phyloP scores from a whole-genome alignment of 2,797 vertebrate genomes.

The Esox lucius region DNA sequence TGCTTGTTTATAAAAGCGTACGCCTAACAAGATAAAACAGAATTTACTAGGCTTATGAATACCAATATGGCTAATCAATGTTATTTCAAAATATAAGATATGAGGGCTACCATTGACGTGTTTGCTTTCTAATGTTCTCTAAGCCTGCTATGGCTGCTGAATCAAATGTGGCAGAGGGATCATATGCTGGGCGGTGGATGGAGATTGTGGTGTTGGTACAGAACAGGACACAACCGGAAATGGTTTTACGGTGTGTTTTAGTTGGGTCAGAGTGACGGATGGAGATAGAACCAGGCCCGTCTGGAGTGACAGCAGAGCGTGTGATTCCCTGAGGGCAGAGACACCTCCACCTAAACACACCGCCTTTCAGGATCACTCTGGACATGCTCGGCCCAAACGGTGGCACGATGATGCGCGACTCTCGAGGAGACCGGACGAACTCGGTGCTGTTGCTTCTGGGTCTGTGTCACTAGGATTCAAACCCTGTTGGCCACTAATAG shows the following conservation, averaged over 20 bases:
- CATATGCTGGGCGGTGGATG: slow-evolving; percentile 42
- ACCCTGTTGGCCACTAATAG: slow-evolving; percentile 67
- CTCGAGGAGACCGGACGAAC: slow-evolving; percentile 40
- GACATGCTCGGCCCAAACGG: not conserved
- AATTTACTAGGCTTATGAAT: slow-evolving; percentile 78
- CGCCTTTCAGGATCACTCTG: not conserved
- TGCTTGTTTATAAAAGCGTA: slow-evolving; percentile 78
- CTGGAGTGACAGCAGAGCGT: not conserved
- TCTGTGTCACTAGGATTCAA: slow-evolving; percentile 50
- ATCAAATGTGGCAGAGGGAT: slow-evolving; percentile 48
- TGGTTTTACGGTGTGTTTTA: slow-evolving; percentile 35
- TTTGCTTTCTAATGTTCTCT: slow-evolving; percentile 57
- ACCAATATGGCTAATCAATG: slow-evolving; percentile 80
- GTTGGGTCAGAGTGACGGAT: slow-evolving; percentile 15
- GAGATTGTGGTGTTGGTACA: slow-evolving; percentile 13
- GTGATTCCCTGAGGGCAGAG: not conserved
- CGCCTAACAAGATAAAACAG: slow-evolving; percentile 76
- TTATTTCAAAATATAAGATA: slow-evolving; percentile 70
- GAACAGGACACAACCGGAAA: slow-evolving; percentile 25
- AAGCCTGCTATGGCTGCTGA: slow-evolving; percentile 28
- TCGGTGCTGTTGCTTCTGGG: slow-evolving; percentile 30
- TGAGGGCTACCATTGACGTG: slow-evolving; percentile 66
- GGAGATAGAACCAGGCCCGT: not conserved
- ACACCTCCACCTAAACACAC: not conserved
- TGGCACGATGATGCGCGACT: slow-evolving; percentile 32